These are phyloP conservation scores for Electrona antarctica DNA, from an alignment of 2,113 vertebrate species.

Conservation along the genomic window DNA sequence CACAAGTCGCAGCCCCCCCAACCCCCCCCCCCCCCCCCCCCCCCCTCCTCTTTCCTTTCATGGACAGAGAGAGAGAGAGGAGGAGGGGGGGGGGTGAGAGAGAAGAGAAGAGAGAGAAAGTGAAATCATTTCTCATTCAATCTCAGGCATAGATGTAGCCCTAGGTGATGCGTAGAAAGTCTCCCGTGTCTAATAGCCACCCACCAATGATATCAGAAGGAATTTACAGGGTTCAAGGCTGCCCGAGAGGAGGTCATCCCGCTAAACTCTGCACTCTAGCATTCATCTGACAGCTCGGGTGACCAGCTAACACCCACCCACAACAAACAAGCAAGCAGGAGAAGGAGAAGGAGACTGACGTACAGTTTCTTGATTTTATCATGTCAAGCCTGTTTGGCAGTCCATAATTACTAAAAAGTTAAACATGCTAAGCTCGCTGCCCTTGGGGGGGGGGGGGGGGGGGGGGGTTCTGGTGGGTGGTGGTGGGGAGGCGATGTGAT, in stretches of 20 bases:
- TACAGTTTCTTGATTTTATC: constrained; percentile 76
- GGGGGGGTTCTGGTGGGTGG: constrained; percentile 65
- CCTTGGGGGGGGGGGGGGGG: constrained; percentile 39
- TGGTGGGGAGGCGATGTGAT: constrained; percentile 55
- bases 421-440: constrained; percentile 75
- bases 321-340: constrained; percentile 55
- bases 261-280: constrained; percentile 70
- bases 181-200: constrained; percentile 81
- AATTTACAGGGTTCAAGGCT: constrained; percentile 80
- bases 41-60: constrained; percentile 48
- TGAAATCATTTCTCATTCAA: constrained; percentile 76
- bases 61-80: constrained; percentile 22
- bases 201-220: constrained; percentile 80
- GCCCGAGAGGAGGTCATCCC: constrained; percentile 76
- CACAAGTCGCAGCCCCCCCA: constrained; percentile 69
- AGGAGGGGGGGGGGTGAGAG: background rate
- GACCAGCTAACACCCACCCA: constrained; percentile 77
- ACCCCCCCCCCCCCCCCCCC: constrained; percentile 38
- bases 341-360: constrained; percentile 47
- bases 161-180: constrained; percentile 78
- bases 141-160: constrained; percentile 79
- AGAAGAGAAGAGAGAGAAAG: constrained; percentile 53
- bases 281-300: constrained; percentile 79
- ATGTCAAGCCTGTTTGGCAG: constrained; percentile 65
- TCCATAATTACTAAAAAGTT: constrained; percentile 81